Percentiles rank a stretch among this genome's conserved stretches.
Conservation (phyloP, 2,888 invertebrate genomes). For the Nymphalis polychloros region DNA sequence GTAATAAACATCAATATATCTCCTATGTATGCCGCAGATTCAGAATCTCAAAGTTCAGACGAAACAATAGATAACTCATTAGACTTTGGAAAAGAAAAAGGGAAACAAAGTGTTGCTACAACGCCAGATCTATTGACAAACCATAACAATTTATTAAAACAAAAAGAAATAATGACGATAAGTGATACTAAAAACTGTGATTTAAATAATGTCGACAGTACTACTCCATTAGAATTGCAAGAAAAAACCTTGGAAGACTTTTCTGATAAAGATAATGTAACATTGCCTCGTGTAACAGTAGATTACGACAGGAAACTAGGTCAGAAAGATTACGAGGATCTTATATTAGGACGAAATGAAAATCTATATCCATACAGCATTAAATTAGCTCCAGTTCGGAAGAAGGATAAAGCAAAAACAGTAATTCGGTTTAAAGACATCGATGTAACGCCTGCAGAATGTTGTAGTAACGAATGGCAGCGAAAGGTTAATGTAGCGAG, state of each 20-base stretch:
- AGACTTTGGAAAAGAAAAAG: constrained; percentile 30
- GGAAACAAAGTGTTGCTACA: constrained; percentile 49
- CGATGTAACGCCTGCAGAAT: constrained; percentile 37
- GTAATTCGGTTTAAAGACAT: constrained; percentile 63
- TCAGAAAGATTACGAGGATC: constrained; percentile 59
- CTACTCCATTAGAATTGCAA: background rate
- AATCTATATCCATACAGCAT: constrained; percentile 73
- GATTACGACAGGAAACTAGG: constrained; percentile 45
- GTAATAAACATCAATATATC: constrained; percentile 83
- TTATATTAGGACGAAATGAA: constrained; percentile 68
- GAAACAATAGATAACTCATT: constrained; percentile 64
- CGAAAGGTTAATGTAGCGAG: constrained; percentile 16
- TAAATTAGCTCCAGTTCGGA: constrained; percentile 64
- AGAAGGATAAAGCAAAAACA: constrained; percentile 57
- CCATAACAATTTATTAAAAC: constrained; percentile 73
- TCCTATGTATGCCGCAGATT: constrained; percentile 73
- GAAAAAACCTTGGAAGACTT: constrained; percentile 52
- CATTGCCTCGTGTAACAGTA: constrained; percentile 60
- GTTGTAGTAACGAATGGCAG: constrained; percentile 40
- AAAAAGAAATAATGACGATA: constrained; percentile 33
- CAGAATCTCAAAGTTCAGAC: constrained; percentile 74
- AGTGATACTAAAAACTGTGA: background rate
- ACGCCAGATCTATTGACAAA: constrained; percentile 83
- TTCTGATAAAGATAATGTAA: constrained; percentile 59
- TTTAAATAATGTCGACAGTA: background rate